Base-by-base conservation (phyloP, 2,888 invertebrate species). In the Drosophila kokeensis region DNA sequence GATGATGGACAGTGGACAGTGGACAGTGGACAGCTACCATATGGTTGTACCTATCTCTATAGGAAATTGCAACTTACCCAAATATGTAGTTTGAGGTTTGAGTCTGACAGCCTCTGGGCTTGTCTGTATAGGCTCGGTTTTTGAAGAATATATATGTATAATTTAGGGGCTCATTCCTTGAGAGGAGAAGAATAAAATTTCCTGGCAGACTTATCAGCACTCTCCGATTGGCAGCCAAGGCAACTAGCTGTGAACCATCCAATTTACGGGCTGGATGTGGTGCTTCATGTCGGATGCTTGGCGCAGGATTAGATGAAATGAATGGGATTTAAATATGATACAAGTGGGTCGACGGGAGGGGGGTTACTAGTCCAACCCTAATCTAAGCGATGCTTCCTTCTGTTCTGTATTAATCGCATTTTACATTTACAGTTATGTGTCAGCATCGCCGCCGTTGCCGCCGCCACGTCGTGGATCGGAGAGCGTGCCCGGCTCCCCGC, bases 401-500 rank as follows among this genome's bases (percentile, higher is more conserved):
- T 40, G 45, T 24, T 45, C n/a, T n/a, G n/a, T n/a, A 45, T 45
- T 45, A 24, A 45, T 45, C 15, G n/a, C n/a, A n/a, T n/a, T 38
- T 55, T 13, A 0, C n/a, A 34, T 11, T 53, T 49, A 21, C 38
- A 94, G 92, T 79, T 94, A 93, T 91, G 93, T 94, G 79, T 94
- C 93, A 89, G 93, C 93, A 75, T 94, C 94, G 48, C 93, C 93
- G 13, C 93, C 93, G 27, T 75, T 93, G 78, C 93, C 93, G 48
- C 93, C 93, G 52, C 93, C 93, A 50, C 87, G 96, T 68, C 94
- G 95, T 70, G 93, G 96, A 29, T 95, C 95, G 3, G 96, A 96
- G 92, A 95, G 95, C 90, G 95, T 96, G 65, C 96, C 96, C 29
- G 96, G 96, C 52, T 96, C 96, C 60, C 96, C 96, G 21, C 96